Evolutionary conservation across 2,888 invertebrate genomes (phyloP).

Genomic region (Hesperia comma): DNA sequence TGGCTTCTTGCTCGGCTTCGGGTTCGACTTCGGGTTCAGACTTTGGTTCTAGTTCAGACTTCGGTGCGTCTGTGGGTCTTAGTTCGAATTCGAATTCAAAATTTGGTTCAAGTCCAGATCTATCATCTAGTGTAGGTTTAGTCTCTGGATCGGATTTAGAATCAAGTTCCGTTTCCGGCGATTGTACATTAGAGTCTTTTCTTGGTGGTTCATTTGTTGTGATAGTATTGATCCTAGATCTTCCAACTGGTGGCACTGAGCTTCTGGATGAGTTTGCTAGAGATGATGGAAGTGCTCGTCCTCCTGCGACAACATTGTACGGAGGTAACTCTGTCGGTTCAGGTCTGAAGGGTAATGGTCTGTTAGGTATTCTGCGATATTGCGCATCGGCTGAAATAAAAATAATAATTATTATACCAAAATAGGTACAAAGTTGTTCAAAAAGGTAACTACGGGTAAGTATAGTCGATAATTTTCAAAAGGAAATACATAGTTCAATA

Average conservation of each 20-base stretch:
- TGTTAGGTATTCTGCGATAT: slow-evolving; percentile 15
- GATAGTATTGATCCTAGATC: neutral
- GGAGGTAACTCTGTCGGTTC: neutral
- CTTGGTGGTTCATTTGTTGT: neutral
- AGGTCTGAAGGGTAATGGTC: neutral
- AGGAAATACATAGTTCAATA: no score
- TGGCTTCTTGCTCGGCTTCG: neutral
- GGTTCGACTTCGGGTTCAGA: neutral
- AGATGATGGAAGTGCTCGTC: no score
- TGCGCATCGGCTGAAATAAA: slow-evolving; percentile 36
- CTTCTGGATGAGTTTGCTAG: neutral
- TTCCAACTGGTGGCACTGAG: neutral
- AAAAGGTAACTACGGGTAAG: no score
- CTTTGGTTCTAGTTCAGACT: slow-evolving; percentile 7
- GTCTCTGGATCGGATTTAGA: neutral
- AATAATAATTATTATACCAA: neutral
- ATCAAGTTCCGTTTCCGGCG: neutral
- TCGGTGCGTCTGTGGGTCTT: no score
- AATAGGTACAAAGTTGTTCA: no score
- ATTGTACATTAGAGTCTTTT: neutral
- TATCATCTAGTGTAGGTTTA: neutral
- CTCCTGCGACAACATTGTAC: neutral
- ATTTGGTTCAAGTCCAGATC: slow-evolving; percentile 6
- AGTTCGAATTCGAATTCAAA: neutral
- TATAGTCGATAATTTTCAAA: no score